These are phyloP conservation scores for Corapipo altera DNA, from an alignment of 2,113 vertebrate species.

Conservation along the genomic window DNA sequence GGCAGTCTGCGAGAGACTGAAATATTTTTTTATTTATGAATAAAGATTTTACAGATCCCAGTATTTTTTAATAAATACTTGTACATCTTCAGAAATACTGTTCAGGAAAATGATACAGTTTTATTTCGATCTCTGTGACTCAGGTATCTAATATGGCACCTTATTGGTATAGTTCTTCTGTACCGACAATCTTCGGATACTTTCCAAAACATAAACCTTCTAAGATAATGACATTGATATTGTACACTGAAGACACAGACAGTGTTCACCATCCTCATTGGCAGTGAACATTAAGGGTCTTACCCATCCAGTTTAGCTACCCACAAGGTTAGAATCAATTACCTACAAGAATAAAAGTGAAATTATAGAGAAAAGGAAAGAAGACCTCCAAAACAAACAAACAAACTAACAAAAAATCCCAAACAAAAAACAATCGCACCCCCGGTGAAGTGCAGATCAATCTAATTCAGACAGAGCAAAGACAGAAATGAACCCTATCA, in stretches of 20 bases:
- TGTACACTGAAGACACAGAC: background rate
- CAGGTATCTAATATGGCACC: background rate
- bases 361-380: background rate
- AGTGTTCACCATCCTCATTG: background rate
- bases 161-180: background rate
- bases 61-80: background rate
- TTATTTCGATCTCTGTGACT: background rate
- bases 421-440: background rate
- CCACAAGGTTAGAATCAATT: background rate
- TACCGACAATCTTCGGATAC: background rate
- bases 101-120: background rate
- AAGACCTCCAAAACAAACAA: background rate
- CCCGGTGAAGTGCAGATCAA: accelerated
- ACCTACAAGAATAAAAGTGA: background rate
- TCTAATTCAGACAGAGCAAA: background rate
- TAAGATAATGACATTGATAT: background rate
- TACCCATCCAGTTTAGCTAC: background rate
- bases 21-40: background rate
- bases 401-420: background rate
- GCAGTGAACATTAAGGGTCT: background rate
- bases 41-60: background rate
- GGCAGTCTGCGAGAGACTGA: background rate
- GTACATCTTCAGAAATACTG: background rate
- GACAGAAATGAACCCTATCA: background rate
- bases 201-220: background rate